Percentiles rank a stretch among this genome's conserved stretches.
Evolutionary conservation across 2,888 invertebrate genomes (phyloP).

Genomic region (Dryomyza anilis): DNA sequence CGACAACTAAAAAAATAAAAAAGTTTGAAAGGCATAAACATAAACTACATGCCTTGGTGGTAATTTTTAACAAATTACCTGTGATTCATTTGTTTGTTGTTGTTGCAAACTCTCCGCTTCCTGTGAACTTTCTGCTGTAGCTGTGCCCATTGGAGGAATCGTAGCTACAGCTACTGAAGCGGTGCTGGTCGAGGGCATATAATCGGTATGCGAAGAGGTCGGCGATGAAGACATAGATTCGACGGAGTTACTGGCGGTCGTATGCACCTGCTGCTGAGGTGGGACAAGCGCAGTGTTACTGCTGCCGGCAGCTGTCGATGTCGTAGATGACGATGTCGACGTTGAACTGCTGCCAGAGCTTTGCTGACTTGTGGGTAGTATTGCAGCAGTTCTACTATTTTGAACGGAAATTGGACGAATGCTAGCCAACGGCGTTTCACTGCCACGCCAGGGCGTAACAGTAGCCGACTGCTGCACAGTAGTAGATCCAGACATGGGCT

Average conservation of each 20-base stretch:
- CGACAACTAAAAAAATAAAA: slow-evolving; percentile 34
- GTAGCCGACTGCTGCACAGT: slow-evolving; percentile 61
- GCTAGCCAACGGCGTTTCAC: slow-evolving; percentile 87
- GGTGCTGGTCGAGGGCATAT: slow-evolving; percentile 84
- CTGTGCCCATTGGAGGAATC: slow-evolving; percentile 67
- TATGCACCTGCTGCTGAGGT: slow-evolving; percentile 69
- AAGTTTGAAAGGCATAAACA: background rate
- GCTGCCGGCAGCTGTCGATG: slow-evolving; percentile 41
- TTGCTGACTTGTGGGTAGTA: slow-evolving; percentile 71
- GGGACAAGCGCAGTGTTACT: slow-evolving; percentile 65
- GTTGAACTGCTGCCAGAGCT: slow-evolving; percentile 43
- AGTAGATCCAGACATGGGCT: slow-evolving; percentile 83
- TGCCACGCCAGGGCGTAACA: slow-evolving; percentile 72
- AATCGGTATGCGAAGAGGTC: slow-evolving; percentile 78
- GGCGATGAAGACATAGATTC: slow-evolving; percentile 71
- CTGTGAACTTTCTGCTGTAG: slow-evolving; percentile 61
- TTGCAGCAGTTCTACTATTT: slow-evolving; percentile 73
- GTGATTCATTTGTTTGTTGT: slow-evolving; percentile 56
- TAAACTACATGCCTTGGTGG: background rate
- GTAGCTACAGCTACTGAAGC: slow-evolving; percentile 68
- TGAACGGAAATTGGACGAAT: slow-evolving; percentile 88
- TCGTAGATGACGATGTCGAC: slow-evolving; percentile 46
- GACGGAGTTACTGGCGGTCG: slow-evolving; percentile 59
- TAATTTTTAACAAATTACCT: slow-evolving; percentile 27
- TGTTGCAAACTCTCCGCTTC: slow-evolving; percentile 60